Evolutionary conservation across 2,888 invertebrate genomes (phyloP).

Genomic region (Coelinius sp.): DNA sequence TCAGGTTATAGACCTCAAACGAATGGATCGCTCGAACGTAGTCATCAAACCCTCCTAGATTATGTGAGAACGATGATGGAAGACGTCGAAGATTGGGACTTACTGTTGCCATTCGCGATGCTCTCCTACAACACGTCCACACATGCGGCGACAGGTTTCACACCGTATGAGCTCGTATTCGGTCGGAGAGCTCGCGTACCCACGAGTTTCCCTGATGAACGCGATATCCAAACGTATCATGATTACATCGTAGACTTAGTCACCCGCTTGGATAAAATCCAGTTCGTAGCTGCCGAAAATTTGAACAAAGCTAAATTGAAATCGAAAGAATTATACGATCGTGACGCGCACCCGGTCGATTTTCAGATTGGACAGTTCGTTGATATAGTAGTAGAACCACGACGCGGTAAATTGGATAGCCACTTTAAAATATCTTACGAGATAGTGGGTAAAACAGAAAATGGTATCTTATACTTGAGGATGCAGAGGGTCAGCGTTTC

Average conservation of each 20-base stretch:
- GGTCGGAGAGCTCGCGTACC: slow-evolving; percentile 21
- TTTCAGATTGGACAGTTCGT: neutral
- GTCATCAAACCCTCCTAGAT: slow-evolving; percentile 35
- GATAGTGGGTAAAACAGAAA: neutral
- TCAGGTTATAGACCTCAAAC: slow-evolving; percentile 40
- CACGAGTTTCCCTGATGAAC: slow-evolving; percentile 14
- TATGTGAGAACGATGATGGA: slow-evolving; percentile 34
- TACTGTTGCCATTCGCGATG: slow-evolving; percentile 26
- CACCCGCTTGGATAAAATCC: slow-evolving; percentile 6
- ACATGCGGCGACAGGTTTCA: slow-evolving; percentile 38
- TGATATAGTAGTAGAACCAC: neutral
- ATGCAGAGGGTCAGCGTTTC: neutral
- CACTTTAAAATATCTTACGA: neutral
- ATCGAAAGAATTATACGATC: neutral
- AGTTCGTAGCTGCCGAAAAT: slow-evolving; percentile 8
- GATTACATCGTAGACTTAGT: neutral
- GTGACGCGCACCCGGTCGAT: neutral
- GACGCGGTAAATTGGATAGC: neutral
- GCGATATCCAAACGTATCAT: slow-evolving; percentile 16
- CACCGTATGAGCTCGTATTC: slow-evolving; percentile 40
- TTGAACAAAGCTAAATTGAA: neutral
- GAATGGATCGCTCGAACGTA: slow-evolving; percentile 37
- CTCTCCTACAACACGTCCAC: slow-evolving; percentile 38
- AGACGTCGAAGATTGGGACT: slow-evolving; percentile 40
- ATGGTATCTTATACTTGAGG: neutral